Base-by-base conservation (phyloP, 2,797 vertebrate species). In the Darevskia mixta region DNA sequence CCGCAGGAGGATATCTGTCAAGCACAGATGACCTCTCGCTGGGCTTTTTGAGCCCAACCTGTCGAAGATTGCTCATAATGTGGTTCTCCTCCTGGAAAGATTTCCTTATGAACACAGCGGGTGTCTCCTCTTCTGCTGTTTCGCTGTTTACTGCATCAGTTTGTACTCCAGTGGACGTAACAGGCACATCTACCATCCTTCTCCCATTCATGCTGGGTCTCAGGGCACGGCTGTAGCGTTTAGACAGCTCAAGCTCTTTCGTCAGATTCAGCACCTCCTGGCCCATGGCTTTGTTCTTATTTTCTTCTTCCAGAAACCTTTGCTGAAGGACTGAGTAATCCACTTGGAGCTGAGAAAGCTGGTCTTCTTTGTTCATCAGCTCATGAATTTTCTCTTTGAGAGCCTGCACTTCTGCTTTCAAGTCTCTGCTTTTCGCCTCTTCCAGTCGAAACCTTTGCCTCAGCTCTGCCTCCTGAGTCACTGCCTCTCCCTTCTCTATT, bases 301-400 rank as follows among this genome's bases (percentile, higher is more conserved):
- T 97, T 87, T 98, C 98, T 93, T 99, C 98, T 78, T 98, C 98
- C 90, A 98, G 89, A 91, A 98, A 97, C 83, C 97, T 97, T 91
- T 98, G 98, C 95, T 98, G 98, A 58, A 99, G 97, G 85, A 98
- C 94, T 0, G 98, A 97, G 82, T 98, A 98, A 86, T 99, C 98
- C 0, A 98, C 98, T 87, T 98, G 98, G 86, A 99, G 97, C 95
- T 99, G 98, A 88, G 98, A 98, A 58, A 99, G 98, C 94, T 98
- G 98, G 93, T 99, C 99, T 95, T 99, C 99, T 92, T 98, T 98
- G 96, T 98, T 98, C 99, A 99, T 99, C 88, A 99, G 95, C 32
- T 99, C 98, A 5, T 99, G 99, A 89, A 99, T 98, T 92, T 99
- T 99, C 96, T 99, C 99, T 90, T 99, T 99, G 29, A 99, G 97